Conservation (phyloP, 2,888 invertebrate species). For the Pachycephus smyrnensis region DNA sequence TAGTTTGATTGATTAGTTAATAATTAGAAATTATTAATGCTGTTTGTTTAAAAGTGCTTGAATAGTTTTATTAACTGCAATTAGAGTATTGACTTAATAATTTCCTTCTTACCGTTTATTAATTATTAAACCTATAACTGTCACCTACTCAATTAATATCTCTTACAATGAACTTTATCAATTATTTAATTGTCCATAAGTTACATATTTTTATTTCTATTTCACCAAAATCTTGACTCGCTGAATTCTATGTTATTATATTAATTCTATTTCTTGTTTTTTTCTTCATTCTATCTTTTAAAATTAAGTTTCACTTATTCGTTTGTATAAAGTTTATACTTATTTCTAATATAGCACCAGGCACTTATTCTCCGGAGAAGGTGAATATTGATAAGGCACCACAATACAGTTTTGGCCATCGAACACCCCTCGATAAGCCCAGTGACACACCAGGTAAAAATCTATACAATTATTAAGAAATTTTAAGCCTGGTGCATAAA, state of each 20-base stretch:
- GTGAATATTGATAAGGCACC: slow-evolving; percentile 73
- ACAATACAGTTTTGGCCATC: slow-evolving; percentile 78
- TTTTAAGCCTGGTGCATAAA: background rate
- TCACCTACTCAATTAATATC: too few species aligned
- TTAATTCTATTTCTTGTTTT: background rate
- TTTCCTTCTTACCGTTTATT: too few species aligned
- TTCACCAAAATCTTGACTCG: too few species aligned
- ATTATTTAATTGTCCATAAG: too few species aligned
- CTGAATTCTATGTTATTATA: background rate
- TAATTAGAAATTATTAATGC: too few species aligned
- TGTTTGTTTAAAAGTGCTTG: too few species aligned
- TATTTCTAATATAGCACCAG: slow-evolving; percentile 40
- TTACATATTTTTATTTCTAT: too few species aligned
- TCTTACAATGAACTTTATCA: too few species aligned
- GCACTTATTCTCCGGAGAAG: slow-evolving; percentile 67
- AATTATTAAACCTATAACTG: too few species aligned
- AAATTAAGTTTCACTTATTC: background rate
- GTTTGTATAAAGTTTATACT: background rate
- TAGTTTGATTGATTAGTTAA: too few species aligned
- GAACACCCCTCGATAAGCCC: slow-evolving; percentile 72
- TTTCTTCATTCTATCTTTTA: background rate
- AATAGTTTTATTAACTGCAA: too few species aligned
- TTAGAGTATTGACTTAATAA: too few species aligned
- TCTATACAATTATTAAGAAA: slow-evolving; percentile 20
- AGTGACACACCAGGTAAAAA: slow-evolving; percentile 74